Base-by-base conservation (phyloP, 64 coral and sea anemone species). In the Platygyra sinensis region DNA sequence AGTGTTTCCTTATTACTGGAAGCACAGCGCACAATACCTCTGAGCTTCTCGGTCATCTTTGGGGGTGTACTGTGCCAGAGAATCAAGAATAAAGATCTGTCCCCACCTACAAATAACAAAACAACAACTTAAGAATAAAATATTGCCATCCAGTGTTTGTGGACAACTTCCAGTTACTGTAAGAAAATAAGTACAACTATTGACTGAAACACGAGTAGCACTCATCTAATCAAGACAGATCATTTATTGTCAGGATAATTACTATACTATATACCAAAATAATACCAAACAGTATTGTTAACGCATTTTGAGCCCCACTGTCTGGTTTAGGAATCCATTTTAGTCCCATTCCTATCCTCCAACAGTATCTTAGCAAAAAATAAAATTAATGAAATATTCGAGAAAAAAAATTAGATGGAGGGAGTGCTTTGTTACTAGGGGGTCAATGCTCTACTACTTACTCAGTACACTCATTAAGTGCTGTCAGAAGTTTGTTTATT, bases 401-500 rank as follows among this genome's bases (percentile, higher is more conserved):
- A 8, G n/a, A n/a, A n/a, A n/a, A n/a, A n/a, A n/a, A n/a, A n/a
- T n/a, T n/a, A n/a, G n/a, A n/a, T n/a, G n/a, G n/a, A n/a, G n/a
- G n/a, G n/a, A n/a, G n/a, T n/a, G n/a, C n/a, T n/a, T n/a, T n/a
- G n/a, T n/a, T n/a, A n/a, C n/a, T n/a, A n/a, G n/a, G 42, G 14
- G 20, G 14, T 62, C 19, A 18, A 62, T 62, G 20, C 20, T 15
- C 20, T 22, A 22, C 6, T 67, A 95, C 97, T 85, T 86, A 99
- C 97, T 99, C 97, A 65, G 97, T 99, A 50, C 97, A 99, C 67
- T 99, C 97, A 93, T 99, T 99, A 42, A 99, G 83, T 17, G 97
- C 97, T 42, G 97, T 99, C 69, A 95, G 84, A 17, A 99, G 77
- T 51, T 99, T 99, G 79, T 99, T 99, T 31, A 99, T 93, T 60